phyloP scores from a whole-genome alignment of 1,140 invertebrate species.

The Acromyrmex heyeri region DNA sequence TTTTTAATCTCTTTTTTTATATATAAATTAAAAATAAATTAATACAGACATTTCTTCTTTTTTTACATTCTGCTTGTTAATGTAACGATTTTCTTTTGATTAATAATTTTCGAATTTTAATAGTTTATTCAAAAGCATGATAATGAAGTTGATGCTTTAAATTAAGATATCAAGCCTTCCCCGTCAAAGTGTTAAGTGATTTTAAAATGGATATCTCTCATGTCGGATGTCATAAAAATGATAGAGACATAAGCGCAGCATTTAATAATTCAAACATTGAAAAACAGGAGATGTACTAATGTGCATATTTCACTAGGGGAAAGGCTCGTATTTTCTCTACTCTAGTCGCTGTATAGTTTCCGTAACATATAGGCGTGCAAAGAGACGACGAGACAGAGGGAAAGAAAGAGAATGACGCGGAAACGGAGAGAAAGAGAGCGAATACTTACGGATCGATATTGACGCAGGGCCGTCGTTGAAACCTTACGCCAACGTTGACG shows the following conservation, averaged over 20 bases:
- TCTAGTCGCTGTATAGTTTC: conserved; percentile 52
- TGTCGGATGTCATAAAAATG: neutral
- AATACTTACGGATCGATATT: conserved; percentile 69
- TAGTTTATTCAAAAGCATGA: neutral
- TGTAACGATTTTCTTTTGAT: neutral
- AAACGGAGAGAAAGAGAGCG: conserved; percentile 59
- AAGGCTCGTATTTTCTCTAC: conserved; percentile 40
- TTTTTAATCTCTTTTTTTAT: neutral
- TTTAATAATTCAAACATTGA: conserved; percentile 56
- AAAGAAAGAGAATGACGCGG: conserved; percentile 31
- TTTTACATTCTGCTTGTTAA: neutral
- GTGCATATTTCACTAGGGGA: conserved; percentile 41
- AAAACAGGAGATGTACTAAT: conserved; percentile 33
- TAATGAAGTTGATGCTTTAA: neutral
- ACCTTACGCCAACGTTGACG: conserved; percentile 61
- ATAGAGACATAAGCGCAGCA: neutral
- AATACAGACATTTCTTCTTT: neutral
- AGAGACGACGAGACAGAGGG: conserved; percentile 69
- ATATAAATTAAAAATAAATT: neutral
- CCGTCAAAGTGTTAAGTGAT: neutral
- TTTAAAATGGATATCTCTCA: neutral
- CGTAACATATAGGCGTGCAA: conserved; percentile 56
- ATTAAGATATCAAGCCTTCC: neutral
- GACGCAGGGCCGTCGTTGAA: conserved; percentile 67
- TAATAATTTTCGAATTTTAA: neutral